phyloP scores from a whole-genome alignment of 2,113 vertebrate species.

The Anoplopoma fimbria region DNA sequence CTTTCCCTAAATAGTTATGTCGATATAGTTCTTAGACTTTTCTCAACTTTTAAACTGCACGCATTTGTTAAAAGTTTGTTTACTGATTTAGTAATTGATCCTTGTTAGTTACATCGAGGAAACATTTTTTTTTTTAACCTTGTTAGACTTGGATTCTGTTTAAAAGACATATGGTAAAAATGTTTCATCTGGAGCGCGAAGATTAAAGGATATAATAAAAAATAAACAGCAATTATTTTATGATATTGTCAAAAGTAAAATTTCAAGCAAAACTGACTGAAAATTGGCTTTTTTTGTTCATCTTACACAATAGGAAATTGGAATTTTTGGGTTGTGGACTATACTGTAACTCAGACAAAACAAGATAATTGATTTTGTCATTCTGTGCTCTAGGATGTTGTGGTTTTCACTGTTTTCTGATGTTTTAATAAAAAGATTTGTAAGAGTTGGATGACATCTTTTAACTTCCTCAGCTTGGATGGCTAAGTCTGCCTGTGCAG shows the following conservation, averaged over 20 bases:
- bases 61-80: conserved; percentile 9
- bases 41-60: conserved; percentile 2
- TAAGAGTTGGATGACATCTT: conserved; percentile 35
- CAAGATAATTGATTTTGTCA: not conserved
- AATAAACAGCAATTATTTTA: not conserved
- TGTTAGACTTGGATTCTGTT: conserved; percentile 44
- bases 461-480: conserved; percentile 1
- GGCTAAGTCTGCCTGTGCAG: conserved; percentile 17
- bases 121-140: conserved; percentile 13
- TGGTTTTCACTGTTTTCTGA: not conserved
- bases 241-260: not conserved
- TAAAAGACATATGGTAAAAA: conserved; percentile 37
- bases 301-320: not conserved
- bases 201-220: not conserved
- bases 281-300: not conserved
- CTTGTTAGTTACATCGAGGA: not conserved
- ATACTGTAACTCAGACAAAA: too few species aligned
- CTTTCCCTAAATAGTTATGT: conserved; percentile 38
- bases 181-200: not conserved
- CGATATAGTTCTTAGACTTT: conserved; percentile 4
- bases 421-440: not conserved
- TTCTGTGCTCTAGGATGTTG: not conserved
- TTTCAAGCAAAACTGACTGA: not conserved
- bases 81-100: not conserved
- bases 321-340: not conserved